Conservation (phyloP, 2,888 invertebrate species). For the Pediacus dermestoides region DNA sequence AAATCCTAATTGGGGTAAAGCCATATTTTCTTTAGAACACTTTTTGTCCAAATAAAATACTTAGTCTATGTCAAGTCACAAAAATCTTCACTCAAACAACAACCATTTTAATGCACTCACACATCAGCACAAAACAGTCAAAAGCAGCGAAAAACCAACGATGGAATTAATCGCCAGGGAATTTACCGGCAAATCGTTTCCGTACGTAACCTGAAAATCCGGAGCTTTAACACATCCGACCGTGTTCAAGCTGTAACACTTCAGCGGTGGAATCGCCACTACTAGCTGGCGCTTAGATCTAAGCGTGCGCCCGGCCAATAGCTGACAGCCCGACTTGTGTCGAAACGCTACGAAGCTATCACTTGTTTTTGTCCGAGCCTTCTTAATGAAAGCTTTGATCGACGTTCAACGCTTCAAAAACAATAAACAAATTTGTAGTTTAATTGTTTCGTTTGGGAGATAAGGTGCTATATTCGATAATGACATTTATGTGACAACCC, state of each 20-base stretch:
- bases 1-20: no score
- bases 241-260: slow-evolving; percentile 18
- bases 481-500: no score
- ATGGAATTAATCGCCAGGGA: no score
- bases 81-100: no score
- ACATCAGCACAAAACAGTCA: no score
- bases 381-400: background rate
- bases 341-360: slow-evolving; percentile 33
- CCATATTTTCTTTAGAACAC: no score
- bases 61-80: no score
- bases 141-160: slow-evolving; percentile 3
- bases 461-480: no score
- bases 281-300: slow-evolving; percentile 28
- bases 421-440: slow-evolving; percentile 10
- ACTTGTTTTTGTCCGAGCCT: slow-evolving; percentile 12
- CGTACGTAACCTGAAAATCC: slow-evolving; percentile 12
- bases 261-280: slow-evolving; percentile 37
- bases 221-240: slow-evolving; percentile 10
- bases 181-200: no score
- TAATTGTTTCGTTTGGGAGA: no score
- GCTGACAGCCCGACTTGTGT: slow-evolving; percentile 32
- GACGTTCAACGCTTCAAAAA: slow-evolving; percentile 1
- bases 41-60: no score
- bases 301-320: slow-evolving; percentile 40
- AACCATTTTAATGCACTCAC: no score